Percentiles rank a stretch among this genome's conserved stretches.
phyloP scores from a whole-genome alignment of 2,113 vertebrate species.

The Trinectes maculatus region DNA sequence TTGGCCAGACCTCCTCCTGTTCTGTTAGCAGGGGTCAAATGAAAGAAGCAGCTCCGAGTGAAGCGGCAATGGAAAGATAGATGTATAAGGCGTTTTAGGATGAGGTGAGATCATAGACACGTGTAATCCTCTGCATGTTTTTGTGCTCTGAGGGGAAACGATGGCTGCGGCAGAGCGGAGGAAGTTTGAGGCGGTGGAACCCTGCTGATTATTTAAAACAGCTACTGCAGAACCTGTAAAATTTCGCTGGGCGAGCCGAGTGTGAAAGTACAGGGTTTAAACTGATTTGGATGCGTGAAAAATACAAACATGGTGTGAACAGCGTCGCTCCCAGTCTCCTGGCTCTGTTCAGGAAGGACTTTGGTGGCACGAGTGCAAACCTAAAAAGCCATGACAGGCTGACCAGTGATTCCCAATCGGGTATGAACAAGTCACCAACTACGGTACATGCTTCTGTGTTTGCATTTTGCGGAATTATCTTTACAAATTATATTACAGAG shows the following conservation, averaged over 20 bases:
- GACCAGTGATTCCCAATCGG: conserved; percentile 28
- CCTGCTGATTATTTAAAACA: conserved; percentile 56
- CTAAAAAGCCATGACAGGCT: conserved; percentile 25
- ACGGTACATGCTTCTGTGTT: conserved; percentile 3
- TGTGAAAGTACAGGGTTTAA: conserved; percentile 57
- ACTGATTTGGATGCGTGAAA: conserved; percentile 59
- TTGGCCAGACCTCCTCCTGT: conserved; percentile 1
- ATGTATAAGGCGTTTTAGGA: conserved; percentile 7
- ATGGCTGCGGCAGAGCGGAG: conserved; percentile 31
- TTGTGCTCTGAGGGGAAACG: conserved; percentile 23
- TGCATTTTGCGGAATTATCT: conserved; percentile 9
- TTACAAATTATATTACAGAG: not conserved
- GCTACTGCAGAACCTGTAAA: conserved; percentile 43
- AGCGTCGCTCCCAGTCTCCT: conserved; percentile 35
- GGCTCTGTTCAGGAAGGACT: conserved; percentile 44
- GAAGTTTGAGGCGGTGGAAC: conserved; percentile 50
- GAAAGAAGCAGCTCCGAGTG: conserved; percentile 28
- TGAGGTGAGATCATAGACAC: conserved; percentile 30
- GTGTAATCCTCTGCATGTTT: conserved; percentile 8
- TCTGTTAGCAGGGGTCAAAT: conserved; percentile 51
- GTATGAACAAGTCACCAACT: conserved; percentile 24
- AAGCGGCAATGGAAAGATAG: conserved; percentile 8
- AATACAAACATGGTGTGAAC: conserved; percentile 65
- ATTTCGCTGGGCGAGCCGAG: conserved; percentile 21
- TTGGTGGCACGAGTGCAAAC: conserved; percentile 41